These are phyloP conservation scores for Chrysoperla carnea DNA, from an alignment of 1,140 invertebrate species.

Conservation along the genomic window DNA sequence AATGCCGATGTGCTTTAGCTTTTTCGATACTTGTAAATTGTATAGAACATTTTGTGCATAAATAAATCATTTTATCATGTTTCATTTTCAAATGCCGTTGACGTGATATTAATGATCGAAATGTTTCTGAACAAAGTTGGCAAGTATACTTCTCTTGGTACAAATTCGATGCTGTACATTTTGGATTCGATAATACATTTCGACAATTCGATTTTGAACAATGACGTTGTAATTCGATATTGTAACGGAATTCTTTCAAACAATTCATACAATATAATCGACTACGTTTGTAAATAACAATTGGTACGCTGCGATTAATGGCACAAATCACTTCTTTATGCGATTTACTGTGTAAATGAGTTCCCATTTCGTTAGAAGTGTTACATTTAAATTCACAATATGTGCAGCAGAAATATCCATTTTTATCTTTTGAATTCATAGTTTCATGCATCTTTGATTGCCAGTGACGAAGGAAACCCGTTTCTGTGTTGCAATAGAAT, in stretches of 20 bases:
- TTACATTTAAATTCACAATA: constrained; percentile 55
- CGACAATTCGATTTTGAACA: constrained; percentile 31
- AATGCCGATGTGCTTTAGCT: constrained; percentile 45
- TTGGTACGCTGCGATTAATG: constrained; percentile 60
- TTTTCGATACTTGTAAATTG: constrained; percentile 39
- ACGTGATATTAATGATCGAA: constrained; percentile 39
- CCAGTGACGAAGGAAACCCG: constrained; percentile 59
- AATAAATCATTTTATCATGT: constrained; percentile 35
- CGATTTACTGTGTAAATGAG: constrained; percentile 43
- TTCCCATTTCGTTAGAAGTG: constrained; percentile 42
- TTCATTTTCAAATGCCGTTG: constrained; percentile 40
- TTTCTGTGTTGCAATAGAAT: constrained; percentile 65
- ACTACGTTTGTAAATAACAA: constrained; percentile 51
- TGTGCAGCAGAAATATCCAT: constrained; percentile 51
- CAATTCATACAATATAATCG: constrained; percentile 42
- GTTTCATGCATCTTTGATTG: constrained; percentile 39
- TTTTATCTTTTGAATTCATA: constrained; percentile 9
- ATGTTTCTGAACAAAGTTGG: constrained; percentile 30
- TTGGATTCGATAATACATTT: constrained; percentile 9
- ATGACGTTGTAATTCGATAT: constrained; percentile 48
- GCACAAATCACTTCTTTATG: constrained; percentile 53
- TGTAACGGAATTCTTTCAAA: constrained; percentile 41
- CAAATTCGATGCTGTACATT: constrained; percentile 29
- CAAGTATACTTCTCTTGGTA: constrained; percentile 47
- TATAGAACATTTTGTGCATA: constrained; percentile 45